Percentiles rank a stretch among this genome's conserved stretches.
Evolutionary conservation across 2,797 vertebrate genomes (phyloP).

Genomic region (Pangasius larnaudii): DNA sequence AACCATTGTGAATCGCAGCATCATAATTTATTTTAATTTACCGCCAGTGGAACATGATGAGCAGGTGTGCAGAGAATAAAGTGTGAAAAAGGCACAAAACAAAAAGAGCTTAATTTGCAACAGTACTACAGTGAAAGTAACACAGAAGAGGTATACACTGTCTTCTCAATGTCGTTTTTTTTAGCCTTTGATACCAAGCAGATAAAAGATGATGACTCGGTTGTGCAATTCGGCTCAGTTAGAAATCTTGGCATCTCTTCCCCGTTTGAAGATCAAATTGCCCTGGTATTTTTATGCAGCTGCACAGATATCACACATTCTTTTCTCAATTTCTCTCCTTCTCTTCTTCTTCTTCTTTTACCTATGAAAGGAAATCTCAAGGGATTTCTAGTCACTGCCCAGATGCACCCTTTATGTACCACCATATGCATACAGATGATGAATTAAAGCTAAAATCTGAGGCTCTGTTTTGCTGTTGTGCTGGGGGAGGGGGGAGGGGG

Average conservation of each 20-base stretch:
- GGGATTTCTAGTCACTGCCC: not conserved
- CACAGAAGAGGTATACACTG: not conserved
- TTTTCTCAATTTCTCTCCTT: not conserved
- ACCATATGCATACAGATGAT: not conserved
- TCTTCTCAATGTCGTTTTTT: not conserved
- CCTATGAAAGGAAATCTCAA: not conserved
- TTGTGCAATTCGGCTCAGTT: conserved; percentile 11
- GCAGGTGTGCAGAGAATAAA: not conserved
- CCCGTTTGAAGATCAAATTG: conserved; percentile 22
- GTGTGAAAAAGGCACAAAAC: not conserved
- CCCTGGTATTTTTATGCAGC: conserved; percentile 23
- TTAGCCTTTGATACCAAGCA: not conserved
- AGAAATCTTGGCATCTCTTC: conserved; percentile 11
- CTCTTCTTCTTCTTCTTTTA: not conserved
- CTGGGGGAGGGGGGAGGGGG: not conserved
- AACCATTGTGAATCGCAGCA: not conserved
- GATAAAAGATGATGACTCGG: conserved; percentile 2
- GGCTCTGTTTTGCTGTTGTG: not conserved
- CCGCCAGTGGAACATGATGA: not conserved
- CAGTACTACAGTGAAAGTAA: not conserved
- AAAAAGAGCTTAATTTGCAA: not conserved
- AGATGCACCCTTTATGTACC: not conserved
- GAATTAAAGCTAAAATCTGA: not conserved
- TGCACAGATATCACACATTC: not conserved
- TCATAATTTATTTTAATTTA: conserved; percentile 4